phyloP scores from a whole-genome alignment of 1,140 invertebrate species.

The Aphelenchoides fujianensis region DNA sequence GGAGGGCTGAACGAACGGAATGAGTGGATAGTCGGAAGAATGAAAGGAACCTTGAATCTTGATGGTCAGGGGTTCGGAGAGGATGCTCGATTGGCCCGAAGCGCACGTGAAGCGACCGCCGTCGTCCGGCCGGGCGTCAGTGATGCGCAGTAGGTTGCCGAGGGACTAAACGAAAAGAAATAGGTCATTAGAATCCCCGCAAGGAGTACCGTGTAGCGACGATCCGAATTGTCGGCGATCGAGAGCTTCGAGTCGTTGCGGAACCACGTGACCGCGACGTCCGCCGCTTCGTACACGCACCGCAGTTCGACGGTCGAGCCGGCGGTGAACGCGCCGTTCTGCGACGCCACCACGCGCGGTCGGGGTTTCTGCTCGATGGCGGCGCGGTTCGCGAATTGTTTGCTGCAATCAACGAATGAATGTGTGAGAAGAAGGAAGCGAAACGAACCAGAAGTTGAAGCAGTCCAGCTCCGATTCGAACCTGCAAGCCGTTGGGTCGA shows the following conservation, averaged over 20 bases:
- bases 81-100: conserved; percentile 9
- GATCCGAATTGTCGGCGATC: conserved; percentile 8
- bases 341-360: conserved; percentile 23
- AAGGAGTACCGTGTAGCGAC: conserved; percentile 20
- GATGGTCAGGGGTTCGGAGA: conserved; percentile 27
- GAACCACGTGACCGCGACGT: conserved; percentile 24
- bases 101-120: conserved; percentile 29
- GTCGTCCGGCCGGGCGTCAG: conserved; percentile 20
- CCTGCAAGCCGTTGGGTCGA: no score
- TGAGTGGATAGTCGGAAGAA: neutral
- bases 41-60: conserved; percentile 39
- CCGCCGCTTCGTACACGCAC: conserved; percentile 18
- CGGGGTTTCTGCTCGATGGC: conserved; percentile 22
- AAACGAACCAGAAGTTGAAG: conserved; percentile 34
- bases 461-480: conserved; percentile 78
- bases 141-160: conserved; percentile 17
- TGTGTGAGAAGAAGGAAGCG: neutral
- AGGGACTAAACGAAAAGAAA: conserved; percentile 15
- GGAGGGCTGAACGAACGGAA: neutral
- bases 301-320: conserved; percentile 36
- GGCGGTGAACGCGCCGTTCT: conserved; percentile 24
- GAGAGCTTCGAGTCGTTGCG: conserved; percentile 16
- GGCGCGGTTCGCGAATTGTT: conserved; percentile 18
- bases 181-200: conserved; percentile 9
- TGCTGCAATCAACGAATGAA: conserved; percentile 21